Evolutionary conservation across 1,140 invertebrate genomes (phyloP).

Genomic region (Drosophila paulistorum): DNA sequence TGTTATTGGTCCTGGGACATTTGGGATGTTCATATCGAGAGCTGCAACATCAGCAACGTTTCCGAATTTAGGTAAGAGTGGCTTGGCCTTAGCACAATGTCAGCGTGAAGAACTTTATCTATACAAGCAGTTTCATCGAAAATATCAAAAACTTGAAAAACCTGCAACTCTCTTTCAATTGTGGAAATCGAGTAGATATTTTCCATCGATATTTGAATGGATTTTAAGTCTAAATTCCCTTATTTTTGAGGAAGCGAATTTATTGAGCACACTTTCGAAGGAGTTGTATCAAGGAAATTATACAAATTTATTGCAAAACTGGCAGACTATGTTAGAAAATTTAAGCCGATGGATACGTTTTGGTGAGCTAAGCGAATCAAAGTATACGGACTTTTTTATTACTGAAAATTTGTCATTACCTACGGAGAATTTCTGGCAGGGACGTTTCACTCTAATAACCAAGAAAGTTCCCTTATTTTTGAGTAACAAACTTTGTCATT

Average conservation of each 20-base stretch:
- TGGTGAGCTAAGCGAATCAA: neutral
- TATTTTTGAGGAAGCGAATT: neutral
- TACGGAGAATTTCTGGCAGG: conserved; percentile 23
- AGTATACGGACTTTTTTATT: conserved; percentile 32
- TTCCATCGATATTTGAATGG: conserved; percentile 27
- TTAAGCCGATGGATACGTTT: conserved; percentile 32
- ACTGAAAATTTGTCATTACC: neutral
- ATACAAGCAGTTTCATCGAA: conserved; percentile 26
- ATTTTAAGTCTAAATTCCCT: conserved; percentile 15
- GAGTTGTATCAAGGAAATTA: conserved; percentile 13
- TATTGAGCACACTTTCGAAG: conserved; percentile 25
- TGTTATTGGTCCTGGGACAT: conserved; percentile 41
- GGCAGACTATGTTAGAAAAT: conserved; percentile 25
- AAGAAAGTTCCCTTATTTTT: conserved; percentile 21
- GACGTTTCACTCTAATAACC: conserved; percentile 20
- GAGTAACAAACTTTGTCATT: neutral
- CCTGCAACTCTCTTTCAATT: conserved; percentile 19
- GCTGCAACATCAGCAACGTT: conserved; percentile 26
- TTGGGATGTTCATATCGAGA: conserved; percentile 42
- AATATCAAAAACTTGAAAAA: neutral
- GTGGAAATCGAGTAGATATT: conserved; percentile 5
- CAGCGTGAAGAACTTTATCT: conserved; percentile 19
- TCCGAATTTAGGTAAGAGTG: conserved; percentile 15
- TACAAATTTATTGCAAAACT: conserved; percentile 19
- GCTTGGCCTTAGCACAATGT: neutral